Conservation (phyloP, 1,140 invertebrate genomes). For the Papilio xuthus region DNA sequence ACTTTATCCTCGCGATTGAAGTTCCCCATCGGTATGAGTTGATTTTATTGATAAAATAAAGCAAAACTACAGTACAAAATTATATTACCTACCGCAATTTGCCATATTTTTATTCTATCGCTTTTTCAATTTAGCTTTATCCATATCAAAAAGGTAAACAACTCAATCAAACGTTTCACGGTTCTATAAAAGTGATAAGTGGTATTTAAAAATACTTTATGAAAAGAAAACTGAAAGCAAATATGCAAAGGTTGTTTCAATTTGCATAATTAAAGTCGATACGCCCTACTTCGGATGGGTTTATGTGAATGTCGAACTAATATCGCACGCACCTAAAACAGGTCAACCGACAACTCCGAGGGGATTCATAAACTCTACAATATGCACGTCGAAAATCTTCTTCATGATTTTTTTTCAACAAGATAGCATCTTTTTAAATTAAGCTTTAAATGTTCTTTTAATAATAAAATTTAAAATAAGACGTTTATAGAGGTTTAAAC, state of each 20-base stretch:
- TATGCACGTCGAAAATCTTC: neutral
- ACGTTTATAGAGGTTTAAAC: too few species aligned
- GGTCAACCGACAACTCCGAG: conserved; percentile 10
- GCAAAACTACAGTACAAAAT: neutral
- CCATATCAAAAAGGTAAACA: neutral
- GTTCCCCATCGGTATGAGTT: neutral
- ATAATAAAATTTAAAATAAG: too few species aligned
- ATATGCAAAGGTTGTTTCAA: neutral
- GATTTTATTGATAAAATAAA: neutral
- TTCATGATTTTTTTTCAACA: neutral
- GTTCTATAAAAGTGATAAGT: neutral
- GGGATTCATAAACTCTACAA: neutral
- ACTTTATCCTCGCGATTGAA: neutral
- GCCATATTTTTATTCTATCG: too few species aligned
- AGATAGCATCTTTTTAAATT: too few species aligned
- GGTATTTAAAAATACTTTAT: neutral
- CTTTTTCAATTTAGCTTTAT: neutral
- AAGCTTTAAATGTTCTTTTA: too few species aligned
- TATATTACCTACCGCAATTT: neutral
- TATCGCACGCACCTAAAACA: neutral
- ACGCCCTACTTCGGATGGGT: conserved; percentile 16
- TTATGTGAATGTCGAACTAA: conserved; percentile 7
- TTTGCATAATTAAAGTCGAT: conserved; percentile 14
- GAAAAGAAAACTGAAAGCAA: neutral
- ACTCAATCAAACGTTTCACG: neutral